Percentiles rank a stretch among this genome's conserved stretches.
Conservation (phyloP, 1,140 invertebrate genomes). For the Wasmannia auropunctata region DNA sequence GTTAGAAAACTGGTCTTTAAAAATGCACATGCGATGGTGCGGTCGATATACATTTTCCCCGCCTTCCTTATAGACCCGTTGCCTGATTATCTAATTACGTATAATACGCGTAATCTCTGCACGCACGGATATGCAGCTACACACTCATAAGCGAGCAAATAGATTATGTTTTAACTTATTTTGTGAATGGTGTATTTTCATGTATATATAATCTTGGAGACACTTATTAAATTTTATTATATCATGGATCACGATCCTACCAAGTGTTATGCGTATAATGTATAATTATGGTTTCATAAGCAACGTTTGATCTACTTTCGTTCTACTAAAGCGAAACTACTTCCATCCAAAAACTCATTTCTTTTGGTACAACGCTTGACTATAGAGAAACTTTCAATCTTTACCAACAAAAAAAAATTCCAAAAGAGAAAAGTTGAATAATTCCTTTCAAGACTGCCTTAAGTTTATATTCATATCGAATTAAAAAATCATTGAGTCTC, state of each 20-base stretch:
- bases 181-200: background rate
- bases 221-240: background rate
- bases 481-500: background rate
- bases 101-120: constrained; percentile 11
- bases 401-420: background rate
- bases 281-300: background rate
- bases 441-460: background rate
- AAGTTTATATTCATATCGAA: background rate
- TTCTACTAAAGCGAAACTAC: background rate
- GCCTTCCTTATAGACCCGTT: constrained; percentile 30
- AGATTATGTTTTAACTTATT: background rate
- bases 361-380: background rate
- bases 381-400: background rate
- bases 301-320: background rate
- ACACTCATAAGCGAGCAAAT: background rate
- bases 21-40: background rate
- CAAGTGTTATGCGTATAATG: background rate
- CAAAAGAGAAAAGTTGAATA: background rate
- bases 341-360: background rate
- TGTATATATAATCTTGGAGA: background rate
- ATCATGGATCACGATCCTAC: background rate
- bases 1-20: background rate
- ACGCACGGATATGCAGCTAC: background rate
- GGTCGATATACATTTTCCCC: constrained; percentile 37
- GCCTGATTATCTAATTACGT: constrained; percentile 25